Evolutionary conservation across 2,797 vertebrate genomes (phyloP).

Genomic region (Holocentrus rufus): DNA sequence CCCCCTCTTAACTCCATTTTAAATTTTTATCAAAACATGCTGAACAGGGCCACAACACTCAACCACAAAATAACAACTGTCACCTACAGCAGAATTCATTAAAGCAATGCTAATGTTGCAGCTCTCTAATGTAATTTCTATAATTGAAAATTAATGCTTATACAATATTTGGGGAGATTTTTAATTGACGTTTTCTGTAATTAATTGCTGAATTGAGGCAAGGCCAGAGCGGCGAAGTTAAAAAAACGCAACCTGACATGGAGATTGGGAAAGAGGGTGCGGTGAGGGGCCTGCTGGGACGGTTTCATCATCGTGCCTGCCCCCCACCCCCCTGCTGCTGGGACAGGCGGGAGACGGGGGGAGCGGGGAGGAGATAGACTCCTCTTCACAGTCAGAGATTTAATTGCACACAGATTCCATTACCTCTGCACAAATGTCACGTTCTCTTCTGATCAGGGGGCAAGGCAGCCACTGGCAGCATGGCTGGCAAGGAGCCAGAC

Average conservation of each 20-base stretch:
- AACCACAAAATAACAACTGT: slow-evolving; percentile 81
- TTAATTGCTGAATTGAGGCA: slow-evolving; percentile 86
- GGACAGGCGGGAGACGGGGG: slow-evolving; percentile 67
- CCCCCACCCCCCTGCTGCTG: slow-evolving; percentile 80
- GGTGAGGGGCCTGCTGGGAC: slow-evolving; percentile 82
- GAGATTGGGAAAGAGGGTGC: slow-evolving; percentile 81
- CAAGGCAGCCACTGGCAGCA: slow-evolving; percentile 87
- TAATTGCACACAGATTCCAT: slow-evolving; percentile 93
- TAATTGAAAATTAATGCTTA: slow-evolving; percentile 90
- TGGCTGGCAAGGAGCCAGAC: slow-evolving; percentile 86
- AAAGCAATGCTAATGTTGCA: slow-evolving; percentile 81
- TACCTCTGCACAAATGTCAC: slow-evolving; percentile 94
- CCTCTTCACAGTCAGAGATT: slow-evolving; percentile 89
- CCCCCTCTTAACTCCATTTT: slow-evolving; percentile 31
- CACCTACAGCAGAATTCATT: slow-evolving; percentile 89
- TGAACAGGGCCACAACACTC: slow-evolving; percentile 38
- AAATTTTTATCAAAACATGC: slow-evolving; percentile 45
- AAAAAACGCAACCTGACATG: slow-evolving; percentile 87
- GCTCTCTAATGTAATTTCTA: slow-evolving; percentile 85
- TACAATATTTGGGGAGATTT: slow-evolving; percentile 83
- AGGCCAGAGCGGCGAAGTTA: slow-evolving; percentile 79
- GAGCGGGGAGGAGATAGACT: slow-evolving; percentile 80
- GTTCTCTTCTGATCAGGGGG: slow-evolving; percentile 93
- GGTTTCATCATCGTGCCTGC: slow-evolving; percentile 82
- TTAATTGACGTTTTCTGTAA: slow-evolving; percentile 90